Percentiles rank a stretch among this genome's conserved stretches.
phyloP scores from a whole-genome alignment of 1,140 invertebrate genomes.

The Chelonus insularis region DNA sequence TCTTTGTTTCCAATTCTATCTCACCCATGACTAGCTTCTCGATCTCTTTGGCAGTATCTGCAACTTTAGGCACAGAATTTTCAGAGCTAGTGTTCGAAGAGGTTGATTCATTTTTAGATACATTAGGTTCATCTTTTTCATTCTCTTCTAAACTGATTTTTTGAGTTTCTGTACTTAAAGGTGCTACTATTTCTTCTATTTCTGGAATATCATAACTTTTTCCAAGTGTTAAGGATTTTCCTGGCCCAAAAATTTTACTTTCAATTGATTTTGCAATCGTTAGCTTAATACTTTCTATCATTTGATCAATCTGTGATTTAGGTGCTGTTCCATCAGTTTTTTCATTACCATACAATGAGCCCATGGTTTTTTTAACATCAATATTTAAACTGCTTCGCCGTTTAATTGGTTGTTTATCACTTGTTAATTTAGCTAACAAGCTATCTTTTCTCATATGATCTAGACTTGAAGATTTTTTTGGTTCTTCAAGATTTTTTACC shows the following conservation, averaged over 20 bases:
- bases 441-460: constrained; percentile 45
- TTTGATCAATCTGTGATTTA: constrained; percentile 53
- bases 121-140: constrained; percentile 46
- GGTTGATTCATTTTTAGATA: constrained; percentile 38
- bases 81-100: constrained; percentile 10
- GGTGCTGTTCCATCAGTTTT: constrained; percentile 40
- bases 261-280: constrained; percentile 54
- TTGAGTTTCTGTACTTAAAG: constrained; percentile 47
- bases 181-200: constrained; percentile 52
- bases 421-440: constrained; percentile 39
- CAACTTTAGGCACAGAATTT: constrained; percentile 55
- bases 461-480: constrained; percentile 33
- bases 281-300: constrained; percentile 56
- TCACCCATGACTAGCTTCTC: constrained; percentile 61
- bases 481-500: constrained; percentile 26
- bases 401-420: constrained; percentile 40
- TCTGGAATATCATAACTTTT: constrained; percentile 53
- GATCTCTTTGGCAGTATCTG: constrained; percentile 61
- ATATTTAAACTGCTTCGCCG: constrained; percentile 53
- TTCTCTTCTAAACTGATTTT: constrained; percentile 48
- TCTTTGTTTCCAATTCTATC: constrained; percentile 37
- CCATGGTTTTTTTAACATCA: constrained; percentile 51
- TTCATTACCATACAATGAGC: constrained; percentile 41
- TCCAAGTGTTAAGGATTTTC: constrained; percentile 42
- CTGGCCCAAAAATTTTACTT: constrained; percentile 47